A percentile compares a stretch with the other conserved stretches of the same genome.
Conservation (phyloP, 2,888 invertebrate species). For the Boloria euphrosyne region DNA sequence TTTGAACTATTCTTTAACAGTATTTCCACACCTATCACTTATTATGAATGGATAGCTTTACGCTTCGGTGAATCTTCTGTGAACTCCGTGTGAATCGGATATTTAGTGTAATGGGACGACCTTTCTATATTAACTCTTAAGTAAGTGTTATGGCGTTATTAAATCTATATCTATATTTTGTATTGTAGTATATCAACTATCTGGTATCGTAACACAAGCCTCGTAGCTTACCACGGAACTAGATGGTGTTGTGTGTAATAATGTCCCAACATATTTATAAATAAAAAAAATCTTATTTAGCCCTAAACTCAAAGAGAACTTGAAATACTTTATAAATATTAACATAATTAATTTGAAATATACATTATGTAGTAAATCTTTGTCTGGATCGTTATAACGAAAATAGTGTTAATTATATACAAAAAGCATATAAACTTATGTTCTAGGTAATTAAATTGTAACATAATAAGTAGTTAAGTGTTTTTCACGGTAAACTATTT, state of each 20-base stretch:
- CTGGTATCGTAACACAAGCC: no score
- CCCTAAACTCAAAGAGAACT: no score
- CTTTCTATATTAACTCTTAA: conserved; percentile 15
- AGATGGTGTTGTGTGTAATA: no score
- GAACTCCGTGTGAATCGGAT: conserved; percentile 38
- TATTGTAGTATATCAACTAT: no score
- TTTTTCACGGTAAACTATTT: conserved; percentile 18
- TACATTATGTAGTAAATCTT: not conserved
- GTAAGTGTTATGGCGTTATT: not conserved
- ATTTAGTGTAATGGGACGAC: conserved; percentile 28
- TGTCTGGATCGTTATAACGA: conserved; percentile 1
- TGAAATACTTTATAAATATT: not conserved
- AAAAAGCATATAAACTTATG: conserved; percentile 4
- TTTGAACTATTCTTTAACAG: conserved; percentile 32
- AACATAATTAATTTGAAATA: not conserved
- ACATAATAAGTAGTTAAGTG: conserved; percentile 18
- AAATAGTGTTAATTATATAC: conserved; percentile 6
- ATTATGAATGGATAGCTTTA: conserved; percentile 42
- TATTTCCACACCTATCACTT: conserved; percentile 36
- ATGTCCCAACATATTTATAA: no score
- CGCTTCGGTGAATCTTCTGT: conserved; percentile 34
- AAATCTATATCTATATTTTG: no score
- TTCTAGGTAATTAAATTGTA: conserved; percentile 17
- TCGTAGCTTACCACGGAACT: no score
- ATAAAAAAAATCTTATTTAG: not conserved